Base-by-base conservation (phyloP, 2,797 vertebrate genomes). In the Bradypus variegatus region DNA sequence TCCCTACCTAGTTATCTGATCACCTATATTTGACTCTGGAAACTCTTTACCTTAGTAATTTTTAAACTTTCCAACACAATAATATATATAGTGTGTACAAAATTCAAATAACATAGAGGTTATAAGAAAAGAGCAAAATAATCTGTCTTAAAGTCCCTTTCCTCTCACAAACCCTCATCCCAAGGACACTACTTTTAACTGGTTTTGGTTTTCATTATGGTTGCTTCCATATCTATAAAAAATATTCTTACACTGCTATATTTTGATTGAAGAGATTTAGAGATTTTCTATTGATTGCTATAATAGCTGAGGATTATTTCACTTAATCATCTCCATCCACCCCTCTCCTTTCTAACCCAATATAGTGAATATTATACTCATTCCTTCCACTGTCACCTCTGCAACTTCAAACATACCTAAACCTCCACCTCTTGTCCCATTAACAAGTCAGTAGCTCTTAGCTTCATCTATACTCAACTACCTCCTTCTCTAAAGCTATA, bases 1-100 rank as follows among this genome's bases (percentile, higher is more conserved):
- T 90, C 79, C 58, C 41, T 62, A 62, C 19, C 69, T 94, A 91
- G 79, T 83, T 95, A 95, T 79, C 72, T 90, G 58, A 72, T 91
- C 45, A 41, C 31, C 41, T 90, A 53, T 70, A 65, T 84, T 85
- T 94, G 92, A 89, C 69, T 41, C 77, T 82, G 69, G 62, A 75
- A 82, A 86, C 12, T 67, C 72, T 38, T 78, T 76, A 69, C 69
- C n/a, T 78, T 91, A 82, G 23, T 72, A 55, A 90, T 27, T 73
- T 72, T 58, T 58, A 89, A 93, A 21, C 38, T 48, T 21, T 75
- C 27, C 65, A 81, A 92, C 25, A 88, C 36, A 65, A 29, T 65
- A 45, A 91, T 38, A 62, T 2, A 55, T 45, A 2, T 65, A 76
- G 85, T 12, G 15, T 73, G 58, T 27, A 90, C 93, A 88, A 62